Percentiles rank a stretch among this genome's conserved stretches.
Evolutionary conservation across 2,888 invertebrate genomes (phyloP).

Genomic region (Drosophila ezoana): DNA sequence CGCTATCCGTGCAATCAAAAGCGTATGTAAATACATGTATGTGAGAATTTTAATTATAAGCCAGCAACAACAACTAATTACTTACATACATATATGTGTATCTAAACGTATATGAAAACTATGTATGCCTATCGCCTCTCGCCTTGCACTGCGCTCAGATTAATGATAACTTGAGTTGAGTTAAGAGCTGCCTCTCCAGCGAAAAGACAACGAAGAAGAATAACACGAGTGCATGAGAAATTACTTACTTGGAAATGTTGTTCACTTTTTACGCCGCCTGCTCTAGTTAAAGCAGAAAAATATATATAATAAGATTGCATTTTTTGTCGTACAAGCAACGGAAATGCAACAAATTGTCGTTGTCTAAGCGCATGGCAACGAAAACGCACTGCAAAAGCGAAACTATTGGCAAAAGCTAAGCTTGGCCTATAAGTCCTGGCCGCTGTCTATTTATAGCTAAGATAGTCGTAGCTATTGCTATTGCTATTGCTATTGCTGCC

Average conservation of each 20-base stretch:
- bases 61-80: conserved; percentile 49
- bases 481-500: conserved; percentile 4
- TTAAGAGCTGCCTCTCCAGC: conserved; percentile 29
- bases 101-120: conserved; percentile 22
- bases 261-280: conserved; percentile 34
- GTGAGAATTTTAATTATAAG: conserved; percentile 74
- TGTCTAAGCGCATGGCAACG: conserved; percentile 32
- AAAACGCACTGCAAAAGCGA: conserved; percentile 59
- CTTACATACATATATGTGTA: conserved; percentile 30
- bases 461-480: conserved; percentile 19
- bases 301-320: conserved; percentile 50
- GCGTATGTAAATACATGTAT: conserved; percentile 58
- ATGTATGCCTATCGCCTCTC: conserved; percentile 26
- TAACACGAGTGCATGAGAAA: conserved; percentile 68
- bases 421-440: conserved; percentile 38
- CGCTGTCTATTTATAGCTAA: conserved; percentile 56
- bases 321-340: conserved; percentile 72
- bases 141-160: conserved; percentile 49
- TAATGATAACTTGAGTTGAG: conserved; percentile 69
- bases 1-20: conserved; percentile 56
- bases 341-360: conserved; percentile 77
- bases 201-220: conserved; percentile 37
- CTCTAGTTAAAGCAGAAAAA: conserved; percentile 45
- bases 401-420: conserved; percentile 52
- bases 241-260: conserved; percentile 71